Evolutionary conservation across 2,113 vertebrate species (phyloP).

Genomic region (Phyllostomus hastatus): DNA sequence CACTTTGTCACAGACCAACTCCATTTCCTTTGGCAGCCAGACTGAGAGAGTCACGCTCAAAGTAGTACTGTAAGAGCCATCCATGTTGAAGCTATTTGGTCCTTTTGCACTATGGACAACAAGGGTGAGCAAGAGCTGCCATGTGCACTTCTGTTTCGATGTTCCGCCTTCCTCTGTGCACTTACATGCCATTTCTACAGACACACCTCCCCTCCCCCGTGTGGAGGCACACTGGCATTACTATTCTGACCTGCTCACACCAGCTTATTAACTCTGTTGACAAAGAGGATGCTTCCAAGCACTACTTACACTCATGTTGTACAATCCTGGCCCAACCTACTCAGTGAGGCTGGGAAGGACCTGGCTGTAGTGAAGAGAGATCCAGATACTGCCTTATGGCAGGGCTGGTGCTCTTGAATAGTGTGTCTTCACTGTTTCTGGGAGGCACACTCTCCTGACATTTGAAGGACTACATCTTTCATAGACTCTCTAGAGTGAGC

Average conservation of each 20-base stretch:
- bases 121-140: not conserved
- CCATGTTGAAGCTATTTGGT: not conserved
- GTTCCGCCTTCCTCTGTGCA: not conserved
- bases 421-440: not conserved
- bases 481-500: not conserved
- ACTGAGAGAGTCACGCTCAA: not conserved
- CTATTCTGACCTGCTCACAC: not conserved
- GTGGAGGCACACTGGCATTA: not conserved
- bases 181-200: too few species aligned
- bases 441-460: not conserved
- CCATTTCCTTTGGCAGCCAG: not conserved
- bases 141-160: too few species aligned
- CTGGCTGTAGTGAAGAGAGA: not conserved
- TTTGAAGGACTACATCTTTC: not conserved
- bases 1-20: not conserved
- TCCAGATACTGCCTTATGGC: not conserved
- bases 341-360: not conserved
- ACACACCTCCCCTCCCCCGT: fast-evolving
- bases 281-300: too few species aligned
- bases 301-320: too few species aligned
- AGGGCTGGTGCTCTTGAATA: not conserved
- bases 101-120: not conserved
- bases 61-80: not conserved
- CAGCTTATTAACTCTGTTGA: not conserved
- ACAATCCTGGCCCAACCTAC: not conserved